Percentiles rank a stretch among this genome's conserved stretches.
Evolutionary conservation across 2,797 vertebrate genomes (phyloP).

Genomic region (Diplodus puntazzo): DNA sequence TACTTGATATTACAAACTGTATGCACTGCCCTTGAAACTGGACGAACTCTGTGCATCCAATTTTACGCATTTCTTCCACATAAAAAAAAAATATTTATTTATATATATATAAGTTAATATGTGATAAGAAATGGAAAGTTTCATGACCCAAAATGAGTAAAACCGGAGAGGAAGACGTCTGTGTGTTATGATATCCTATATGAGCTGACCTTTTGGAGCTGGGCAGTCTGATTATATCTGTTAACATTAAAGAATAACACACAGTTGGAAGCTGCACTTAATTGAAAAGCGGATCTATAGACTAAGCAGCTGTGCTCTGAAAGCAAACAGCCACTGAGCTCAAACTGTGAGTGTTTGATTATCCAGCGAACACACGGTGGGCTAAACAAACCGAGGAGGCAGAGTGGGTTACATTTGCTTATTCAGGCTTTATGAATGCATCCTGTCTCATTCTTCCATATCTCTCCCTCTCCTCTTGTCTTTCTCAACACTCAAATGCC

Average conservation of each 20-base stretch:
- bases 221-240: neutral
- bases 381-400: constrained; percentile 49
- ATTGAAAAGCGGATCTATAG: constrained; percentile 69
- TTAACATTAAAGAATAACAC: constrained; percentile 59
- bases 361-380: constrained; percentile 21
- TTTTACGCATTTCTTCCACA: neutral
- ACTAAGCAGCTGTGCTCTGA: constrained; percentile 65
- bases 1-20: too few species aligned
- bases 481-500: constrained; percentile 26
- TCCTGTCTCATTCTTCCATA: constrained; percentile 34
- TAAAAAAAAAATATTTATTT: too few species aligned
- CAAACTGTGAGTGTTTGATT: constrained; percentile 65
- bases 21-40: neutral
- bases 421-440: constrained; percentile 40
- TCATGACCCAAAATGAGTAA: neutral
- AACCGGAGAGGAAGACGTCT: neutral
- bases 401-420: constrained; percentile 40
- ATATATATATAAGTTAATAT: too few species aligned
- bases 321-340: constrained; percentile 68
- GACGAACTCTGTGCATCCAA: neutral
- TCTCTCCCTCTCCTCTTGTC: neutral
- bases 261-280: constrained; percentile 57
- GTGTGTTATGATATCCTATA: neutral
- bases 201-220: neutral
- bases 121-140: too few species aligned